A percentile compares a stretch with the other conserved stretches of the same genome.
Evolutionary conservation across 2,797 vertebrate genomes (phyloP).

Genomic region (Phalanger gymnotis): DNA sequence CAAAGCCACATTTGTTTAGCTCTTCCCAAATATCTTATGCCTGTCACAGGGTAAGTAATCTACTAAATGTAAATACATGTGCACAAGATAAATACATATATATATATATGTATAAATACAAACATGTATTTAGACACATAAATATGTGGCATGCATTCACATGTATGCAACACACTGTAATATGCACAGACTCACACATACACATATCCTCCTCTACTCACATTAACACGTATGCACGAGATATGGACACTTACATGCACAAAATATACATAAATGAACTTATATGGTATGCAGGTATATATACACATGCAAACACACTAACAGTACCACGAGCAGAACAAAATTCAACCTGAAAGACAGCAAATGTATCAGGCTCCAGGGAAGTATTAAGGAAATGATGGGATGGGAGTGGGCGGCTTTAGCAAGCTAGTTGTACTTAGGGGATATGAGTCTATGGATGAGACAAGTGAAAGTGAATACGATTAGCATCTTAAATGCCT

Average conservation of each 20-base stretch:
- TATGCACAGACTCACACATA: not conserved
- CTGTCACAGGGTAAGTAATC: not conserved
- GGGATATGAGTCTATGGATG: conserved; percentile 10
- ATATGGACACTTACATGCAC: not conserved
- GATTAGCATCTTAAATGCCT: conserved; percentile 48
- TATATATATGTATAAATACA: not conserved
- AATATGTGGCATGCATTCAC: not conserved
- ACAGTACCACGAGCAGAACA: not conserved
- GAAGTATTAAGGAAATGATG: conserved; percentile 30
- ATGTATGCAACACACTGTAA: not conserved
- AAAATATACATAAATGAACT: not conserved
- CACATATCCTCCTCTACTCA: not conserved
- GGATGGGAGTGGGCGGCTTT: conserved; percentile 20
- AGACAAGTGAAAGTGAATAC: conserved; percentile 29
- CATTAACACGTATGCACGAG: not conserved
- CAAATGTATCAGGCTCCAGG: conserved; percentile 27
- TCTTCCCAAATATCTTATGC: not conserved
- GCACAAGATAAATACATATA: not conserved
- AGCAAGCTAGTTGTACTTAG: conserved; percentile 34
- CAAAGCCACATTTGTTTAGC: not conserved
- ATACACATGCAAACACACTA: not conserved
- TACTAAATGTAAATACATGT: not conserved
- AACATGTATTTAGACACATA: not conserved
- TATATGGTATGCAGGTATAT: not conserved
- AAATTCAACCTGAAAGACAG: conserved; percentile 26